Percentiles rank a stretch among this genome's conserved stretches.
These are phyloP conservation scores for Eptesicus fuscus DNA, from an alignment of 2,113 vertebrate species.

Conservation along the genomic window DNA sequence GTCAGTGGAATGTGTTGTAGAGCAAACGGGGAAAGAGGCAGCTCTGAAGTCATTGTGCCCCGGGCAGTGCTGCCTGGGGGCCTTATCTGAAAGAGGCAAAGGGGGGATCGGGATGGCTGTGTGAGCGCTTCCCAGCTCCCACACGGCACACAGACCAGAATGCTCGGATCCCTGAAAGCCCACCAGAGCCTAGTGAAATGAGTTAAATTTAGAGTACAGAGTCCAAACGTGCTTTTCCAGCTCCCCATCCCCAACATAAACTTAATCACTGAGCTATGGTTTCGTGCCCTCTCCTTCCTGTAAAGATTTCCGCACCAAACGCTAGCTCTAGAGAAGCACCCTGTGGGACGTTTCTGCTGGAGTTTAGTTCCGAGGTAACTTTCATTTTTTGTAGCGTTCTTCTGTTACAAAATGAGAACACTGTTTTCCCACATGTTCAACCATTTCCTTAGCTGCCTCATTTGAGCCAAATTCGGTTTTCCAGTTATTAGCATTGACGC, in stretches of 20 bases:
- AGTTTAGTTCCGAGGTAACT: background rate
- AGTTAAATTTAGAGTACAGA: background rate
- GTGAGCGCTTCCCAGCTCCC: background rate
- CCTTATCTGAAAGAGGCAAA: background rate
- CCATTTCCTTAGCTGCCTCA: background rate
- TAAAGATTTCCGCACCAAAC: background rate
- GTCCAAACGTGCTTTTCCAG: background rate
- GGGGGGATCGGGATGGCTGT: background rate
- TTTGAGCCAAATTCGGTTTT: slow-evolving; percentile 11
- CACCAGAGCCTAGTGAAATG: background rate
- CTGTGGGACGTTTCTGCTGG: background rate
- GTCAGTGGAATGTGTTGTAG: background rate
- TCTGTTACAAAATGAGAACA: background rate
- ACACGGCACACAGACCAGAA: background rate
- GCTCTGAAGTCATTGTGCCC: background rate
- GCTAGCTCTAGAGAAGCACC: background rate
- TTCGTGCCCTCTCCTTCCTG: background rate
- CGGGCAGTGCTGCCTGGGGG: accelerated
- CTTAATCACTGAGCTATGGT: background rate
- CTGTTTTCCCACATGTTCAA: background rate
- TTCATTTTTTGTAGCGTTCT: background rate
- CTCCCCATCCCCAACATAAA: background rate
- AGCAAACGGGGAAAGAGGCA: background rate
- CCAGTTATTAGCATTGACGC: background rate
- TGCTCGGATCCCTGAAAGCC: background rate